Conservation (phyloP, 2,113 vertebrate genomes). For the Plectropomus leopardus region DNA sequence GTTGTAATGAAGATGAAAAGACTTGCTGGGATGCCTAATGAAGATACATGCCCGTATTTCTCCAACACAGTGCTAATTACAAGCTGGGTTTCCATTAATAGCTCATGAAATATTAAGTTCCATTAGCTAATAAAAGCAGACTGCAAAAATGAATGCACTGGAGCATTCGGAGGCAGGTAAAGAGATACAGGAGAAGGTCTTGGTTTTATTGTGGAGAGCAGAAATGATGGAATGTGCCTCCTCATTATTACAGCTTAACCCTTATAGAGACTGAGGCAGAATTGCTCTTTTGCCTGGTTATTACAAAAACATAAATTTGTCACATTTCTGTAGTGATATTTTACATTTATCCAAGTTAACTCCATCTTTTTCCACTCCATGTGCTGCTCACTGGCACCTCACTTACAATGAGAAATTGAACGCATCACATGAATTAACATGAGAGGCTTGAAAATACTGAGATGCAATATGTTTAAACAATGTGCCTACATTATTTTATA, state of each 20-base stretch:
- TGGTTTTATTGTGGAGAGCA: conserved; percentile 59
- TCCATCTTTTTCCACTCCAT: background rate
- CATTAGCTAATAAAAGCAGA: conserved; percentile 84
- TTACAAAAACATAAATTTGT: conserved; percentile 35
- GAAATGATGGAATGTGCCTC: conserved; percentile 53
- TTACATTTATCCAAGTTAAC: background rate
- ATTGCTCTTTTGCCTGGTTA: background rate
- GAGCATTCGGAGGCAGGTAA: conserved; percentile 69
- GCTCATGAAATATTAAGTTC: conserved; percentile 86
- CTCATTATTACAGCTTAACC: conserved; percentile 62
- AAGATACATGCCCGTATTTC: conserved; percentile 81
- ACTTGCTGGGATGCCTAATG: conserved; percentile 79
- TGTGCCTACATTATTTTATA: background rate
- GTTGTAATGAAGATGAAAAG: conserved; percentile 85
- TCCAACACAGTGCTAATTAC: conserved; percentile 83
- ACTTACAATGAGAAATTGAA: background rate
- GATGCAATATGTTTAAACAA: background rate
- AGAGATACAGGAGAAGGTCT: conserved; percentile 45
- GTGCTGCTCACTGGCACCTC: background rate
- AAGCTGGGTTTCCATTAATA: conserved; percentile 81
- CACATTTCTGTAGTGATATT: background rate
- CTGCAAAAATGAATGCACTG: conserved; percentile 50
- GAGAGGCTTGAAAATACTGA: background rate
- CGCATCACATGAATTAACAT: background rate
- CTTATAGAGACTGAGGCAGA: conserved; percentile 48